A percentile compares a stretch with the other conserved stretches of the same genome.
Evolutionary conservation across 2,888 invertebrate genomes (phyloP).

Genomic region (Tupiocoris notatus): DNA sequence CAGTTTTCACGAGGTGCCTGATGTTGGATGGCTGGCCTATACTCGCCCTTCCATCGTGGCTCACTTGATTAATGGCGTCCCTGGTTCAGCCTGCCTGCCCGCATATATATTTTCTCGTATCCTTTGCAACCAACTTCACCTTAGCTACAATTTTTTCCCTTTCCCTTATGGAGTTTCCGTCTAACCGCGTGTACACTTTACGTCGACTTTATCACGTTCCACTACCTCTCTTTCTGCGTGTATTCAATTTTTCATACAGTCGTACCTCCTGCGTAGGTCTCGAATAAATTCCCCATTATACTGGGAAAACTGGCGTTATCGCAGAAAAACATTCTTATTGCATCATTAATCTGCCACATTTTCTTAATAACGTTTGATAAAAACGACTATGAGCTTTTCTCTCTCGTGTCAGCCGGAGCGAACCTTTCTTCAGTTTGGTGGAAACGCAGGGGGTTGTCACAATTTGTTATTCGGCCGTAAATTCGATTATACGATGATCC

Average conservation of each 20-base stretch:
- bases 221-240: background rate
- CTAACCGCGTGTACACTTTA: constrained; percentile 5
- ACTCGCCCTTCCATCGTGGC: background rate
- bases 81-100: background rate
- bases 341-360: background rate
- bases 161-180: background rate
- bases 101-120: background rate
- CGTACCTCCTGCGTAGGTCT: background rate
- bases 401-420: background rate
- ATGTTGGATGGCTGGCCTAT: constrained; percentile 5
- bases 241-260: background rate
- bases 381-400: background rate
- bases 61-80: constrained; percentile 30
- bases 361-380: background rate
- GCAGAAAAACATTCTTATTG: background rate
- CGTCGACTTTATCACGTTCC: constrained; percentile 9
- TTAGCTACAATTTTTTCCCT: background rate
- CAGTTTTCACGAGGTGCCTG: constrained; percentile 38
- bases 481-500: too few relatives aligned
- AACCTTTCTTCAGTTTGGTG: too few relatives aligned
- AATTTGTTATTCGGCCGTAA: too few relatives aligned
- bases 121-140: background rate
- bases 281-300: background rate
- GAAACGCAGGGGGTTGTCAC: too few relatives aligned
- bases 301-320: background rate